Evolutionary conservation across 2,888 invertebrate genomes (phyloP).

Genomic region (Pandemis cinnamomeana): DNA sequence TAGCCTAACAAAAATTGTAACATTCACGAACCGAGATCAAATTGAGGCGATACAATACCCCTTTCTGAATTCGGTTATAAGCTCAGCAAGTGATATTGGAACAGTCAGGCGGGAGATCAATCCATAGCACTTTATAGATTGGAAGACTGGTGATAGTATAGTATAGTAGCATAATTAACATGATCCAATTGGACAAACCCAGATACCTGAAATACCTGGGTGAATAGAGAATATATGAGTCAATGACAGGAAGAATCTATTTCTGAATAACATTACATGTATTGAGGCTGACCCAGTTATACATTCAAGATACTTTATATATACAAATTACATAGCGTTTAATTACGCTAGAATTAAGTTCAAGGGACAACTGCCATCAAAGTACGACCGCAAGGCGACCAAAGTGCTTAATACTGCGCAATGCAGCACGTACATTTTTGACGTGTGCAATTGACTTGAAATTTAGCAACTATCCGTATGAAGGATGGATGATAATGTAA

Average conservation of each 20-base stretch:
- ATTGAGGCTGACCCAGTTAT: slow-evolving; percentile 7
- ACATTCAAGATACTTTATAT: background rate
- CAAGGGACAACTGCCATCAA: too few species aligned
- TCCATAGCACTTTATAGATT: slow-evolving; percentile 7
- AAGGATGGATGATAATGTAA: too few species aligned
- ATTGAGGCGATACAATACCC: background rate
- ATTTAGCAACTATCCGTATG: too few species aligned
- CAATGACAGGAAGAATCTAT: background rate
- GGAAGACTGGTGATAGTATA: slow-evolving; percentile 2
- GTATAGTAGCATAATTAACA: background rate
- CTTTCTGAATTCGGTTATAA: background rate
- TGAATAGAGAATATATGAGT: slow-evolving; percentile 15
- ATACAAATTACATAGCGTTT: background rate
- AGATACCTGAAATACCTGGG: slow-evolving; percentile 22
- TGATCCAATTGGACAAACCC: slow-evolving; percentile 4
- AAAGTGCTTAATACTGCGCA: too few species aligned
- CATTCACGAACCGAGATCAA: background rate
- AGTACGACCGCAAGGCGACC: too few species aligned
- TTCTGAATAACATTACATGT: background rate
- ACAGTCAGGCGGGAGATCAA: slow-evolving; percentile 12
- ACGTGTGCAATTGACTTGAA: too few species aligned
- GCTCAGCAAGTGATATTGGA: slow-evolving; percentile 6
- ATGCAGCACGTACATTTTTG: too few species aligned
- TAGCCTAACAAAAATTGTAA: background rate
- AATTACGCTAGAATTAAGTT: too few species aligned